phyloP scores from a whole-genome alignment of 2,113 vertebrate genomes.

The Myrmecobius fasciatus region DNA sequence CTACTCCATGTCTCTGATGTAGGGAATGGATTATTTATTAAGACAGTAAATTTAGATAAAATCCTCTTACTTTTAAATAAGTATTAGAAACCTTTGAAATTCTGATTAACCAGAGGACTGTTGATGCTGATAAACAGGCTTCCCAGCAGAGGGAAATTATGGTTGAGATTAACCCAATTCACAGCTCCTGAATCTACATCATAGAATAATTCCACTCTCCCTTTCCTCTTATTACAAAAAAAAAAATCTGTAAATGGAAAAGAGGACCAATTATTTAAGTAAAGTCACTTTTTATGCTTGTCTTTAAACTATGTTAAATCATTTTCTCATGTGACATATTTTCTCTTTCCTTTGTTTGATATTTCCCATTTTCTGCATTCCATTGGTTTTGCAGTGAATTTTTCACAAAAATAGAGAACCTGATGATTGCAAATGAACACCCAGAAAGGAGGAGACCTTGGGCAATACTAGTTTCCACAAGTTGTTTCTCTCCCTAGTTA shows the following conservation, averaged over 20 bases:
- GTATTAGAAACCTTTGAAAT: background rate
- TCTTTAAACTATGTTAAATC: conserved; percentile 25
- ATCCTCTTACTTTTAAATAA: background rate
- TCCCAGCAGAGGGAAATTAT: background rate
- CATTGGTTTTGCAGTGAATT: background rate
- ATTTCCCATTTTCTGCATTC: background rate
- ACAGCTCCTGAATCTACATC: background rate
- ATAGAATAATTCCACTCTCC: background rate
- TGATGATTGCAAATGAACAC: background rate
- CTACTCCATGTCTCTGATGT: background rate
- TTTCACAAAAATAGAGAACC: background rate
- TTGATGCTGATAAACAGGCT: background rate
- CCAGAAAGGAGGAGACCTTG: background rate
- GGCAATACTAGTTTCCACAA: background rate
- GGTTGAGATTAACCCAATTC: background rate
- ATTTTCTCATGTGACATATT: conserved; percentile 24
- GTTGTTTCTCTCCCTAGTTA: background rate
- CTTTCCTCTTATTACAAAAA: background rate
- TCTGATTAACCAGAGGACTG: background rate
- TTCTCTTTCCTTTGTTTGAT: conserved; percentile 28
- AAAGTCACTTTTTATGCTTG: background rate
- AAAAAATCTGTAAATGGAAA: background rate
- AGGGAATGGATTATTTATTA: background rate
- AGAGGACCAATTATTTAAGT: background rate
- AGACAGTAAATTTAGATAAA: background rate